Base-by-base conservation (phyloP, 1,140 invertebrate species). In the Aculops lycopersici region DNA sequence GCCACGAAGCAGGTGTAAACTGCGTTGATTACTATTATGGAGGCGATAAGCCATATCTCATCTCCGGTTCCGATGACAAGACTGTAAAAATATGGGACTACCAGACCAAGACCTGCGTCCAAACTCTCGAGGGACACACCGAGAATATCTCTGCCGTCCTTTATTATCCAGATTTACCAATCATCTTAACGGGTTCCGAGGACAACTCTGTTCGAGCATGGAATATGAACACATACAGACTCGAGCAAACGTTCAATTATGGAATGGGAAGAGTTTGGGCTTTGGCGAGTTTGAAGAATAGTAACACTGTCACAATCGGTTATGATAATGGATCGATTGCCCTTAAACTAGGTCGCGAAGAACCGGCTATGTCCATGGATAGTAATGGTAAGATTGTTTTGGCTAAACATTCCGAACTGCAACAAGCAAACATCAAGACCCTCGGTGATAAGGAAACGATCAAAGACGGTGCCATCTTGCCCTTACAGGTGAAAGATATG, bases 31-130 rank as follows among this genome's bases (percentile, higher is more conserved):
- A 97, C 55, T 98, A 95, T 55, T 77, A 92, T 53, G 84, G 81
- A n/a, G 88, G 83, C n/a, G 92, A 98, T 52, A 98, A 98, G 52
- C 92, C 92, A 0, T 98, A 97, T 55, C 62, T 98, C 17, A 95
- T 98, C 51, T 97, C 90, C 41, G 92, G 90, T 15, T 88, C 88
- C 37, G 92, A 98, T 58, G 92, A 98, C 56, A 69, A 78, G 36
- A 37, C 12, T 1, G 83, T 95, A 0, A 97, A 95, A 61, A 95
- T 98, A 47, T 98, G 92, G 92, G 92, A 98, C 55, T 98, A 97
- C 56, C 66, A 67, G 54, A 98, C 95, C 56, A 98, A 97, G 60
- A 95, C 84, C 0, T 98, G 90, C 59, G 90, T 98, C 1, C 88
- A 97, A 54, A 97, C 88, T 0, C 58, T 98, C 17, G 86, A 95